Evolutionary conservation across 2,113 vertebrate species (phyloP).

Genomic region (Gnathonemus echidnorhynchus): DNA sequence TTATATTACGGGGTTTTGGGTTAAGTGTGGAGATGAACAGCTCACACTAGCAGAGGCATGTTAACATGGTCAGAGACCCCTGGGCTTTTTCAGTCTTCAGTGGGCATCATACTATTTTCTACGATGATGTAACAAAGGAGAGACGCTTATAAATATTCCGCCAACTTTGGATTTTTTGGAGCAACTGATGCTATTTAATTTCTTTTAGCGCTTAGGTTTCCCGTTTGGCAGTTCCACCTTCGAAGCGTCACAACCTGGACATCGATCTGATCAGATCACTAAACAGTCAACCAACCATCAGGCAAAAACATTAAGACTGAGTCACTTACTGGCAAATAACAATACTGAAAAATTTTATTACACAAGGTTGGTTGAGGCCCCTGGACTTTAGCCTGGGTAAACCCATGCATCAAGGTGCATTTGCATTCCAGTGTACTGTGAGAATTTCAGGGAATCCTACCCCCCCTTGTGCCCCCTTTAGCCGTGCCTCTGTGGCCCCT

Average conservation of each 20-base stretch:
- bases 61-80: not conserved
- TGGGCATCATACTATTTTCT: not conserved
- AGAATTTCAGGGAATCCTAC: not conserved
- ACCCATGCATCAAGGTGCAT: not conserved
- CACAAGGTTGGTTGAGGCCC: not conserved
- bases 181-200: not conserved
- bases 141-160: not conserved
- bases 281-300: not conserved
- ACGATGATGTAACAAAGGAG: not conserved
- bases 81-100: not conserved
- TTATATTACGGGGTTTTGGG: not conserved
- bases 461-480: not conserved
- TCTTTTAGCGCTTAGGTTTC: not conserved
- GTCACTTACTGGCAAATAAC: not conserved
- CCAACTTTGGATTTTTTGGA: not conserved
- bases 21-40: not conserved
- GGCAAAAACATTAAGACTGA: not conserved
- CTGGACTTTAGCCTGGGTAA: not conserved
- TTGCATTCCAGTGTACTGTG: not conserved
- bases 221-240: not conserved
- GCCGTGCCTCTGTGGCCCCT: not conserved
- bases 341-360: not conserved
- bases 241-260: not conserved
- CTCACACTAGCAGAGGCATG: not conserved
- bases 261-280: not conserved